These are phyloP conservation scores for Clarias platycephalus DNA, from an alignment of 2,797 vertebrate species.

Conservation along the genomic window DNA sequence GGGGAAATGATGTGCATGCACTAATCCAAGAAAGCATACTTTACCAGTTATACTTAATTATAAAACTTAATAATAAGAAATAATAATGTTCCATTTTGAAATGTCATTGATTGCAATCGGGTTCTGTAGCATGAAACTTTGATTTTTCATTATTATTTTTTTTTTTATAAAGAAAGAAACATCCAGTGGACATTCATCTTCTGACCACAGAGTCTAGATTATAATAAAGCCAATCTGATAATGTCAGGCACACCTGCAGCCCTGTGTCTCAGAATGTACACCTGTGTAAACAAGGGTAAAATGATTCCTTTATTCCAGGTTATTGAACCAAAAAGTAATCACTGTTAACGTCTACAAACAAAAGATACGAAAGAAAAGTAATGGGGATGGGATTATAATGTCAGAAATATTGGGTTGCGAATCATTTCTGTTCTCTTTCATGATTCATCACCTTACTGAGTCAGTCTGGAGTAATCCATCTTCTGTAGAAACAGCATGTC, in stretches of 20 bases:
- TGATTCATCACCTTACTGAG: neutral
- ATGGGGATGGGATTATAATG: neutral
- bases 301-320: neutral
- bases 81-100: neutral
- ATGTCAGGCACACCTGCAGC: neutral
- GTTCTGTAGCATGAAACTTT: neutral
- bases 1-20: neutral
- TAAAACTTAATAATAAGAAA: neutral
- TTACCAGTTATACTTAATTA: neutral
- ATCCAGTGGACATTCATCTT: neutral
- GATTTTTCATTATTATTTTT: neutral
- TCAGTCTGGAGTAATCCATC: neutral
- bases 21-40: constrained; percentile 15
- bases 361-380: neutral
- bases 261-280: neutral
- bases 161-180: neutral
- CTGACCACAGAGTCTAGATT: neutral
- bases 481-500: neutral
- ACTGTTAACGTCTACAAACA: neutral
- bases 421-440: neutral
- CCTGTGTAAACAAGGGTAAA: neutral
- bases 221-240: neutral
- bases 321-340: neutral
- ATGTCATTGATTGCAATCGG: constrained; percentile 15
- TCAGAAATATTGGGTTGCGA: neutral